These are phyloP conservation scores for Drosophila sp. DNA, from an alignment of 1,140 invertebrate genomes.

Conservation along the genomic window DNA sequence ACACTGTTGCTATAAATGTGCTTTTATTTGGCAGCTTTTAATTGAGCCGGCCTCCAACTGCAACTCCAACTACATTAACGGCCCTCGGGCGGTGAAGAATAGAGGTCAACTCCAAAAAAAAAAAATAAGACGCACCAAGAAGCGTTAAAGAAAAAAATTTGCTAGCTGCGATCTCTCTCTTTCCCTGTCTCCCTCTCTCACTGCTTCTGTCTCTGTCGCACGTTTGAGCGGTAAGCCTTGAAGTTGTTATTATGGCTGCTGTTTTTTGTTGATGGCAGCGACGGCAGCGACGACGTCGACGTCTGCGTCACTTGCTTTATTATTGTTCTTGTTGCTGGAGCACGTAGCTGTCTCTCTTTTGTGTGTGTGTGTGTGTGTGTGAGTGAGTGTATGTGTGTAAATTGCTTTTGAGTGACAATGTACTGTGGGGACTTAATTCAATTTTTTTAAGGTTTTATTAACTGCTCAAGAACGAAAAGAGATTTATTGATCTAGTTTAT, in stretches of 20 bases:
- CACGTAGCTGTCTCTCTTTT: conserved; percentile 26
- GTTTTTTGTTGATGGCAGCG: conserved; percentile 17
- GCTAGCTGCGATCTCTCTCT: conserved; percentile 25
- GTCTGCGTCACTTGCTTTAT: conserved; percentile 73
- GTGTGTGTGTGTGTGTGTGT: background rate
- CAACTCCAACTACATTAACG: conserved; percentile 37
- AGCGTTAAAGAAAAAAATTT: conserved; percentile 65
- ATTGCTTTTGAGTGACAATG: conserved; percentile 54
- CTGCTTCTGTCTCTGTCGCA: conserved; percentile 20
- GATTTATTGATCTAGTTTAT: no score
- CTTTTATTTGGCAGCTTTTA: conserved; percentile 49
- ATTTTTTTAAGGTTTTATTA: no score
- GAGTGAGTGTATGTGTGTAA: conserved; percentile 14
- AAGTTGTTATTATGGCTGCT: conserved; percentile 48
- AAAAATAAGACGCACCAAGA: conserved; percentile 46
- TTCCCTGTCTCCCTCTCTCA: conserved; percentile 2
- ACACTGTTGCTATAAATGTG: conserved; percentile 10
- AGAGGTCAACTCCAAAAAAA: conserved; percentile 55
- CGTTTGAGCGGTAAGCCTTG: conserved; percentile 63
- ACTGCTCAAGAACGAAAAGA: no score
- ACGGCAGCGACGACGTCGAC: conserved; percentile 45
- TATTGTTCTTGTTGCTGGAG: conserved; percentile 46
- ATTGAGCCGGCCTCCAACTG: conserved; percentile 57
- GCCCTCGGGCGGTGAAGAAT: conserved; percentile 57
- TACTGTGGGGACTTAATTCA: no score